Evolutionary conservation across 2,888 invertebrate species (phyloP).

Genomic region (Synanthedon myopaeformis): DNA sequence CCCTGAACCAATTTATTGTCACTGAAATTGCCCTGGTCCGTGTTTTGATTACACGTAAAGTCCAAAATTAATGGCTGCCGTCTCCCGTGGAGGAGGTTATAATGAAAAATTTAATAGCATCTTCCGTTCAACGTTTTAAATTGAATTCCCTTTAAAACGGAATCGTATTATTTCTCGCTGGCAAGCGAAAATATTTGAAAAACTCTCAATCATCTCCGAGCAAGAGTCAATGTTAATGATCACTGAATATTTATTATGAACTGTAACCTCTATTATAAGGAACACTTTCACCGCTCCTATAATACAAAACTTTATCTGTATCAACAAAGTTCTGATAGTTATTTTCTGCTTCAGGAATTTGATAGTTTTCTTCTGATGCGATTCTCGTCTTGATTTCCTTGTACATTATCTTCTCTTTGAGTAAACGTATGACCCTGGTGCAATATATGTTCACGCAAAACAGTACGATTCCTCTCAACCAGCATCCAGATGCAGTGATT

Average conservation of each 20-base stretch:
- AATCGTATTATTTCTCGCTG: slow-evolving; percentile 23
- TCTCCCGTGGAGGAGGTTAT: slow-evolving; percentile 27
- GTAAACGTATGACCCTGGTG: slow-evolving; percentile 20
- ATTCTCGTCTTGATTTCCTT: slow-evolving; percentile 23
- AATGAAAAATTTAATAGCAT: slow-evolving; percentile 52
- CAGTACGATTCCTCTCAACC: slow-evolving; percentile 39
- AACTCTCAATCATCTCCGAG: neutral
- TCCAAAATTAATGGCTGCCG: slow-evolving; percentile 42
- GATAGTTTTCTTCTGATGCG: slow-evolving; percentile 1
- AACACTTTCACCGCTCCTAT: neutral
- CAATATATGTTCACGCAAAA: slow-evolving; percentile 34
- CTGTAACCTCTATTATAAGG: neutral
- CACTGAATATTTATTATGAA: neutral
- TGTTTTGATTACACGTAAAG: slow-evolving; percentile 42
- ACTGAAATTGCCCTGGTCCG: slow-evolving; percentile 23
- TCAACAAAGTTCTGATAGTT: neutral
- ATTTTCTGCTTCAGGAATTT: neutral
- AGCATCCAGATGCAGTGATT: slow-evolving; percentile 30
- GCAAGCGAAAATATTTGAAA: slow-evolving; percentile 4
- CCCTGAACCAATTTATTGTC: slow-evolving; percentile 31
- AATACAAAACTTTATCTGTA: neutral
- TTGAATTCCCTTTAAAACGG: slow-evolving; percentile 40
- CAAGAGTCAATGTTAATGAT: neutral
- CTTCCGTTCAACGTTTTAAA: slow-evolving; percentile 25
- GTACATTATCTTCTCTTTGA: slow-evolving; percentile 21